phyloP scores from a whole-genome alignment of 2,797 vertebrate genomes.

The Chelidonichthys spinosus region DNA sequence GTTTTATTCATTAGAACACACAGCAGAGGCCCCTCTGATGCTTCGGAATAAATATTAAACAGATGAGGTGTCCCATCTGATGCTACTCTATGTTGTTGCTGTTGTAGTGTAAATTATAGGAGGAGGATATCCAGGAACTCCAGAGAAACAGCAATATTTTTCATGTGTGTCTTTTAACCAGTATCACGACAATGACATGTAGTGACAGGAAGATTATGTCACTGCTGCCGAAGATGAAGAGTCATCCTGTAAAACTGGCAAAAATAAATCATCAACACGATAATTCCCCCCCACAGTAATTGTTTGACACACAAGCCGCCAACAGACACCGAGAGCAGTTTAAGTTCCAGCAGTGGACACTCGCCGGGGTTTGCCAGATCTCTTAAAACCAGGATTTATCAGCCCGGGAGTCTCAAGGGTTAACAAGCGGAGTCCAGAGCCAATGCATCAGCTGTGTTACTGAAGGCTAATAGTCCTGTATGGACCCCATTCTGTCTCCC shows the following conservation, averaged over 20 bases:
- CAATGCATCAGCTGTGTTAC: conserved; percentile 73
- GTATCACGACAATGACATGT: background rate
- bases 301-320: background rate
- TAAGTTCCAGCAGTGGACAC: conserved; percentile 27
- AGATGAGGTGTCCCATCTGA: conserved; percentile 77
- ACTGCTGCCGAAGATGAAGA: background rate
- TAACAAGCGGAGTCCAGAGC: conserved; percentile 68
- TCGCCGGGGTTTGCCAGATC: conserved; percentile 54
- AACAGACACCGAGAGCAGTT: conserved; percentile 9
- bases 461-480: conserved; percentile 69
- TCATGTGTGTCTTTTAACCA: conserved; percentile 1
- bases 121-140: background rate
- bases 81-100: conserved; percentile 34
- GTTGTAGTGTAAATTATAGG: conserved; percentile 42
- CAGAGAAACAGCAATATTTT: conserved; percentile 10
- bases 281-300: background rate
- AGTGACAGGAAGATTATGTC: background rate
- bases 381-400: conserved; percentile 71
- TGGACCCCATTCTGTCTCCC: conserved; percentile 61
- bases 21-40: conserved; percentile 80
- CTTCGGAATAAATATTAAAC: conserved; percentile 81
- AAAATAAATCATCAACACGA: background rate
- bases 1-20: conserved; percentile 87
- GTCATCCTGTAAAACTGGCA: rapidly evolving
- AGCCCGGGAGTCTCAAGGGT: conserved; percentile 62